A percentile compares a stretch with the other conserved stretches of the same genome.
Evolutionary conservation across 2,113 vertebrate species (phyloP).

Genomic region (Entomyzon cyanotis): DNA sequence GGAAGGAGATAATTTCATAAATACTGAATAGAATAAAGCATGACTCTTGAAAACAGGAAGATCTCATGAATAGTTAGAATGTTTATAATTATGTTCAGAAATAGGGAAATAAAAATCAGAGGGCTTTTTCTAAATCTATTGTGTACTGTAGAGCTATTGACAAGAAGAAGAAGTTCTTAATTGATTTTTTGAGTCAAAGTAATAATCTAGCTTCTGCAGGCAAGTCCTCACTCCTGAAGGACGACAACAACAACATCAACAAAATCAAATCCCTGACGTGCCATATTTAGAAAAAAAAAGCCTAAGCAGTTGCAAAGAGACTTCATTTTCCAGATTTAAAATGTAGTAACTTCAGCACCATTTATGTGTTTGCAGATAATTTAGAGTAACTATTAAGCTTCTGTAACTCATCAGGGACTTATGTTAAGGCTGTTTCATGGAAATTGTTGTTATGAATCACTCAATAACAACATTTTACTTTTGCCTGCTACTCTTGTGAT

Average conservation of each 20-base stretch:
- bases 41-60: neutral
- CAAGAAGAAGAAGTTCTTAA: conserved; percentile 40
- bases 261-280: neutral
- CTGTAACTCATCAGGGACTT: neutral
- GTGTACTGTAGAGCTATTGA: neutral
- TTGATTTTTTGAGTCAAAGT: conserved; percentile 44
- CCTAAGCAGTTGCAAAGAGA: neutral
- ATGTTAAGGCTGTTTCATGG: neutral
- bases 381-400: conserved; percentile 14
- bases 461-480: neutral
- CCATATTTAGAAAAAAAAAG: neutral
- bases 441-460: neutral
- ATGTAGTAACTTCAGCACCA: neutral
- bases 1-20: neutral
- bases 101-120: neutral
- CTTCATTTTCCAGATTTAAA: conserved; percentile 35
- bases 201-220: conserved; percentile 30
- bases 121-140: neutral
- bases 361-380: conserved; percentile 19
- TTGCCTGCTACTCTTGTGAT: neutral
- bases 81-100: neutral
- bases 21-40: neutral
- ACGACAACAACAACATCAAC: neutral
- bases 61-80: neutral
- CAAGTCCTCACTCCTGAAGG: neutral